phyloP scores from a whole-genome alignment of 2,888 invertebrate species.

The Machimus rusticus region DNA sequence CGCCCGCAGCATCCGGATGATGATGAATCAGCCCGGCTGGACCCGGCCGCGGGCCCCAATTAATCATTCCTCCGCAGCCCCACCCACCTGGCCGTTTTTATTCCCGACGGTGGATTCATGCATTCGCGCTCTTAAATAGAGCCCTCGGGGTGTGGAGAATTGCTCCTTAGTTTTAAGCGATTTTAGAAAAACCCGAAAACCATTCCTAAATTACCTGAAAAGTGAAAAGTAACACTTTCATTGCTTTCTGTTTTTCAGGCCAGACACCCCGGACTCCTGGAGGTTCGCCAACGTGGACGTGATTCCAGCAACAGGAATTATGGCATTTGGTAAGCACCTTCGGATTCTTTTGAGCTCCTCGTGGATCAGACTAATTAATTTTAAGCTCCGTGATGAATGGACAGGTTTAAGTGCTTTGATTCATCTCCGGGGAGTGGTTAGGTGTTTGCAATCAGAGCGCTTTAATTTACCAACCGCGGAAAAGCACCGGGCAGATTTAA shows the following conservation, averaged over 20 bases:
- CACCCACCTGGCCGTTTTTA: not conserved
- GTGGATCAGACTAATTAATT: not conserved
- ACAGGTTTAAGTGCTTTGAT: conserved; percentile 38
- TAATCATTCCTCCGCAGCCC: not conserved
- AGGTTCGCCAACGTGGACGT: conserved; percentile 76
- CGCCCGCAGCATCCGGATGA: not conserved
- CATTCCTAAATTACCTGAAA: not conserved
- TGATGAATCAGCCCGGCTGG: not conserved
- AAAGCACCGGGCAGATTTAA: not conserved
- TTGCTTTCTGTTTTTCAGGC: conserved; percentile 61
- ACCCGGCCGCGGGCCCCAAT: not conserved
- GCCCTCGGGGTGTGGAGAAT: not conserved
- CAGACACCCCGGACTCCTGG: conserved; percentile 72
- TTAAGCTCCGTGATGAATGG: not conserved
- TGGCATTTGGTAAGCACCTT: conserved; percentile 76
- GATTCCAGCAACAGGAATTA: conserved; percentile 81
- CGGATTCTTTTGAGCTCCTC: conserved; percentile 62
- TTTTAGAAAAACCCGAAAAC: conserved; percentile 38
- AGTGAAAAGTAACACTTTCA: not conserved
- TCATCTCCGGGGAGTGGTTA: not conserved
- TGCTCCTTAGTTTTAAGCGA: not conserved
- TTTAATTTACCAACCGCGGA: not conserved
- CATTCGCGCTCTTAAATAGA: not conserved
- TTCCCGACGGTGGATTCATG: not conserved
- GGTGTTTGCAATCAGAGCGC: not conserved